Evolutionary conservation across 1,140 invertebrate genomes (phyloP).

Genomic region (Dendrolimus punctatus): DNA sequence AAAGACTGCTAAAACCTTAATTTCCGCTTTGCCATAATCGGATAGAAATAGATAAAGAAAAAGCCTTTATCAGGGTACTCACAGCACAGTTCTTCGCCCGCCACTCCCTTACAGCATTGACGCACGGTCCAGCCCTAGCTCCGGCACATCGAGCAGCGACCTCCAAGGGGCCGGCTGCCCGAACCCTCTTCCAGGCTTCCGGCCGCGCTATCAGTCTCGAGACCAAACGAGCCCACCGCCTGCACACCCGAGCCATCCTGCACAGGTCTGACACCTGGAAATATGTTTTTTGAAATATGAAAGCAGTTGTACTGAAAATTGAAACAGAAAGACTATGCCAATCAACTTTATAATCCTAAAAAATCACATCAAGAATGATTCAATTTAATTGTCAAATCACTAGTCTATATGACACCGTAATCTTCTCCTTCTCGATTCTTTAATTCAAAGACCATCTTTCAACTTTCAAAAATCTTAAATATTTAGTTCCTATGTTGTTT

Average conservation of each 20-base stretch:
- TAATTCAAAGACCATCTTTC: no score
- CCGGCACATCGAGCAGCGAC: conserved; percentile 48
- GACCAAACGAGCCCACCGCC: conserved; percentile 85
- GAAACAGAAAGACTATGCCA: no score
- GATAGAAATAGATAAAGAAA: not conserved
- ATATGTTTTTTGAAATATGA: not conserved
- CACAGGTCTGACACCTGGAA: conserved; percentile 82
- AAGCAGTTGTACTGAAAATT: no score
- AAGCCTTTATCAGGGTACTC: conserved; percentile 8
- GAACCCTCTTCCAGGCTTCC: conserved; percentile 46
- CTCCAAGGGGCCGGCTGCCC: conserved; percentile 46
- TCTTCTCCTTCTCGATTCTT: no score
- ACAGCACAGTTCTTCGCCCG: conserved; percentile 48
- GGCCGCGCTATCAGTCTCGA: conserved; percentile 38
- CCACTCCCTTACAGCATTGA: conserved; percentile 52
- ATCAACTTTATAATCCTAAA: no score
- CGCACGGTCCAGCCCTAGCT: conserved; percentile 49
- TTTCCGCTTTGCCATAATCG: no score
- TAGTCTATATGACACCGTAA: no score
- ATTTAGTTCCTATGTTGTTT: no score
- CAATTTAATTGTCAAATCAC: no score
- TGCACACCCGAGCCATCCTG: conserved; percentile 84
- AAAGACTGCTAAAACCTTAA: no score
- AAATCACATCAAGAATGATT: no score
- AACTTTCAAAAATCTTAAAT: no score